Base-by-base conservation (phyloP, 1,140 invertebrate genomes). In the Diuraphis noxia region DNA sequence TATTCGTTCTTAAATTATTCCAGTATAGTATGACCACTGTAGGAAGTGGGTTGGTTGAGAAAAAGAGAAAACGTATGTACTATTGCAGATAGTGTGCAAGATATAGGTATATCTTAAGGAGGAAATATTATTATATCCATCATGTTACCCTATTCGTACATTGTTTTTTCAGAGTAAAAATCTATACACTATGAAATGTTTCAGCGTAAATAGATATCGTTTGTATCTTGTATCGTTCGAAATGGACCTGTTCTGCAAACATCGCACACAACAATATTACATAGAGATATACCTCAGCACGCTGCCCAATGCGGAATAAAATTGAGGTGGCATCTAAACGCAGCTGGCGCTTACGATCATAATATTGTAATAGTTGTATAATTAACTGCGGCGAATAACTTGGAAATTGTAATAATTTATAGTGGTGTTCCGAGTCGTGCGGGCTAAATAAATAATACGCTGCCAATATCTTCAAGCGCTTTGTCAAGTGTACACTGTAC, bases 391-490 rank as follows among this genome's bases (percentile, higher is more conserved):
- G 56, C 2, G 56, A 72, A 72, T 72, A 72, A 72, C 56, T 72
- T 72, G 56, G 56, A n/a, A 72, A 72, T 72, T 72, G 56, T 72
- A 72, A 72, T 72, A 72, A 72, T 72, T 72, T 72, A 72, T 72
- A n/a, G 13, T 72, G n/a, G 56, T 72, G 30, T 72, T 72, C 17
- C 4, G 30, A n/a, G n/a, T n/a, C 30, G 56, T 79, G 6, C 52
- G 56, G 8, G 19, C 34, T 79, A 79, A 79, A 79, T 79, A 79
- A 79, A 79, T 79, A 79, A 36, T 81, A 81, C 38, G 79, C 9
- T 81, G 79, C 72, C 72, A 36, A 79, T 79, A 79, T 79, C 72
- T 79, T 79, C n/a, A 8, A 79, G 72, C n/a, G 34, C 34, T 79
- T 79, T 79, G 72, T 23, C 72, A 36, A 79, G 34, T 79, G 56